Evolutionary conservation across 2,888 invertebrate genomes (phyloP).

Genomic region (Cerceris ruficornis): DNA sequence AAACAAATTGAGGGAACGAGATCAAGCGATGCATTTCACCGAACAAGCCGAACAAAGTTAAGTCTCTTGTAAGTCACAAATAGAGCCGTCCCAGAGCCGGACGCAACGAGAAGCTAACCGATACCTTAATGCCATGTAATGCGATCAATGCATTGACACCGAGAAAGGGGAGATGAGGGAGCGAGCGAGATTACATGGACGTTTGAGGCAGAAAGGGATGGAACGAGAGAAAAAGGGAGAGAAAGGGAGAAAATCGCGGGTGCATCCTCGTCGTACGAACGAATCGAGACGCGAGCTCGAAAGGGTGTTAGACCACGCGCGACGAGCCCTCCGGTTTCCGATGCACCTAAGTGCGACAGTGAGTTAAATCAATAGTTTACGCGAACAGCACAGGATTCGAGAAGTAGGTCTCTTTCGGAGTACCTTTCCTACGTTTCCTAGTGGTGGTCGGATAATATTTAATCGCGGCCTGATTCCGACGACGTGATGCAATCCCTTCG

Average conservation of each 20-base stretch:
- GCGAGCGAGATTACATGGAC: conserved; percentile 25
- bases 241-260: conserved; percentile 5
- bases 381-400: conserved; percentile 68
- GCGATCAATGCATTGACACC: conserved; percentile 77
- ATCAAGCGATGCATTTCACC: conserved; percentile 47
- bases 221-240: conserved; percentile 41
- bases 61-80: conserved; percentile 71
- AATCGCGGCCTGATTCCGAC: too few species aligned
- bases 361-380: conserved; percentile 73
- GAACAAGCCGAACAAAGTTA: conserved; percentile 59
- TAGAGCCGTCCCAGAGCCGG: conserved; percentile 54
- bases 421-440: not conserved
- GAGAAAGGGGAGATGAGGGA: conserved; percentile 41
- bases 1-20: not conserved
- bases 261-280: conserved; percentile 35
- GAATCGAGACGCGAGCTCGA: conserved; percentile 56
- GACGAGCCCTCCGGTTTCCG: conserved; percentile 60
- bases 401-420: conserved; percentile 43
- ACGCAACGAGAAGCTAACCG: conserved; percentile 75
- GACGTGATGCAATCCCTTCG: too few species aligned
- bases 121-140: conserved; percentile 80
- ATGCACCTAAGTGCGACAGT: conserved; percentile 62
- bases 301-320: conserved; percentile 55
- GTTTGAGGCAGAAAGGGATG: conserved; percentile 7
- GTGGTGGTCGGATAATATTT: not conserved